Evolutionary conservation across 2,888 invertebrate species (phyloP).

Genomic region (Drosophila eohydei): DNA sequence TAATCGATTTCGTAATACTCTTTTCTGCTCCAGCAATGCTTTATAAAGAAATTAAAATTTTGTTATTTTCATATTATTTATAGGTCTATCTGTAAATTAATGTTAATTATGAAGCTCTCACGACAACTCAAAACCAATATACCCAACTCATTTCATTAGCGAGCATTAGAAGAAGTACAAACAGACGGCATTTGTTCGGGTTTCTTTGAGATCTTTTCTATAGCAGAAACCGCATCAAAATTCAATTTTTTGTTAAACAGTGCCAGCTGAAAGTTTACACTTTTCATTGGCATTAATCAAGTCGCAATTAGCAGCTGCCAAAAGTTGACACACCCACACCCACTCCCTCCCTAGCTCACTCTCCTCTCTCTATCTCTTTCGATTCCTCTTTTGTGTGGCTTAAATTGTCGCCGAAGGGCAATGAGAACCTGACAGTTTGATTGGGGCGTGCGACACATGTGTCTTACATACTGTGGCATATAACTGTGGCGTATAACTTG

Average conservation of each 20-base stretch:
- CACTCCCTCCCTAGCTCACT: not conserved
- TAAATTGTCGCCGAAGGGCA: slow-evolving; percentile 34
- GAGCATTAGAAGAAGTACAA: not conserved
- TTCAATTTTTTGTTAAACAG: not conserved
- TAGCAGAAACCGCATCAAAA: not conserved
- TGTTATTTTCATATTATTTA: too few species aligned
- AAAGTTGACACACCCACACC: slow-evolving; percentile 16
- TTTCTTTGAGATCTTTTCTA: not conserved
- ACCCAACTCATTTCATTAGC: not conserved
- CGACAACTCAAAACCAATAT: not conserved
- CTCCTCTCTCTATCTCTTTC: not conserved
- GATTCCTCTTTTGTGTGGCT: slow-evolving; percentile 28
- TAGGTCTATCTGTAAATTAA: too few species aligned
- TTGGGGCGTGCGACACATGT: slow-evolving; percentile 21
- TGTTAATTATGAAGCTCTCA: too few species aligned
- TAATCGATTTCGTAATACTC: not conserved
- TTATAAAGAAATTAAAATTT: not conserved
- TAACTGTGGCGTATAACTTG: not conserved
- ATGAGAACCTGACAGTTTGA: slow-evolving; percentile 35
- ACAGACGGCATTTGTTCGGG: not conserved
- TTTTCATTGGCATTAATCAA: slow-evolving; percentile 32
- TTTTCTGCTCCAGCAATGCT: accelerated
- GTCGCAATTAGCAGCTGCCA: slow-evolving; percentile 41
- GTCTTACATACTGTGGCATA: not conserved
- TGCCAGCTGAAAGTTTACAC: slow-evolving; percentile 8